A percentile compares a stretch with the other conserved stretches of the same genome.
These are phyloP conservation scores for Corythaixoides concolor DNA, from an alignment of 2,113 vertebrate species.

Conservation along the genomic window DNA sequence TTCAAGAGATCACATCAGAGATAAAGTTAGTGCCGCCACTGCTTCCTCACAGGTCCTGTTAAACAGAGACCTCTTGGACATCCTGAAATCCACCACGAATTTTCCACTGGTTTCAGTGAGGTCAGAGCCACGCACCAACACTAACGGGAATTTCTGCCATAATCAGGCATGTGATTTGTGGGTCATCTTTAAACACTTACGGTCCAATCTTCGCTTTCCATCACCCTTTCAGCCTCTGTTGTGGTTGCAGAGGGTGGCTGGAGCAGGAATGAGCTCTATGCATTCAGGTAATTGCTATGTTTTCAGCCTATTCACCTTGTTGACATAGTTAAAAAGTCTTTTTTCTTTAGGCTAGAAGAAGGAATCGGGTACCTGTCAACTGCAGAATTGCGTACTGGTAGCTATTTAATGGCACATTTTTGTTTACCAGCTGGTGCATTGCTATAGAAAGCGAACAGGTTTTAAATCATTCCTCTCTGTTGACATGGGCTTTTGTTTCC, in stretches of 20 bases:
- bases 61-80: rapidly evolving
- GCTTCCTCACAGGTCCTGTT: neutral
- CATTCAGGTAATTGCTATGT: neutral
- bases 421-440: neutral
- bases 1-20: neutral
- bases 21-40: neutral
- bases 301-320: neutral
- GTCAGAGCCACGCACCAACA: neutral
- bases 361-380: neutral
- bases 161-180: neutral
- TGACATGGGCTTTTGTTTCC: neutral
- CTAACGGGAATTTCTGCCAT: neutral
- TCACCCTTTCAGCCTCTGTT: neutral
- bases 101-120: neutral
- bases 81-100: neutral
- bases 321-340: neutral
- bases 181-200: neutral
- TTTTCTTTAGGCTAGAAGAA: neutral
- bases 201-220: neutral
- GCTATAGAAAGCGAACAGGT: neutral
- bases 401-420: neutral
- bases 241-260: neutral
- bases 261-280: neutral
- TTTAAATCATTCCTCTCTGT: neutral
- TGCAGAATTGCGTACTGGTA: neutral